These are phyloP conservation scores for Drosophila miranda DNA, from an alignment of 1,140 invertebrate species.

Conservation along the genomic window DNA sequence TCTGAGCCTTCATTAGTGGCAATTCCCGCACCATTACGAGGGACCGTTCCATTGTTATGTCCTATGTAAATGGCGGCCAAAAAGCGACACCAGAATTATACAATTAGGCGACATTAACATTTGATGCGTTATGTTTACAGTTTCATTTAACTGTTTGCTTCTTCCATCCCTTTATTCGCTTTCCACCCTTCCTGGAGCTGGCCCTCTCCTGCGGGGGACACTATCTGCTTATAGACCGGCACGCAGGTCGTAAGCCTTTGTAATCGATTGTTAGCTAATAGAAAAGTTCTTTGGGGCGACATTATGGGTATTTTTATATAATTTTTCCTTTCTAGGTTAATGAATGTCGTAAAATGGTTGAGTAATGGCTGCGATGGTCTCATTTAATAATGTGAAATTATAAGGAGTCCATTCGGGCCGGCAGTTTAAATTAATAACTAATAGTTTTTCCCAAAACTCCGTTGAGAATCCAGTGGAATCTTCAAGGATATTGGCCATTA, in stretches of 20 bases:
- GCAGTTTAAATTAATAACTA: too few species aligned
- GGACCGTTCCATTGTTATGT: conserved; percentile 50
- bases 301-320: conserved; percentile 29
- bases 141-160: conserved; percentile 65
- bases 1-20: conserved; percentile 58
- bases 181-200: neutral
- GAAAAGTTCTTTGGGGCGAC: conserved; percentile 45
- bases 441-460: too few species aligned
- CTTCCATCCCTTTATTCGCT: neutral
- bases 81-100: conserved; percentile 78
- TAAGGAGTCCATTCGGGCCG: too few species aligned
- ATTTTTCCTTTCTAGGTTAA: conserved; percentile 16
- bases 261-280: conserved; percentile 75
- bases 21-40: conserved; percentile 25
- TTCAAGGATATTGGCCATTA: too few species aligned
- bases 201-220: neutral
- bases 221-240: conserved; percentile 35
- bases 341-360: conserved; percentile 38
- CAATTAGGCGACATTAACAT: conserved; percentile 80
- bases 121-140: conserved; percentile 76
- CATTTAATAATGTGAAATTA: conserved; percentile 23
- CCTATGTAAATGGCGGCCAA: conserved; percentile 62
- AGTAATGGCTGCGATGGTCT: conserved; percentile 4
- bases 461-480: too few species aligned
- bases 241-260: conserved; percentile 69